Base-by-base conservation (phyloP, 2,113 vertebrate species). In the Catagonus wagneri region DNA sequence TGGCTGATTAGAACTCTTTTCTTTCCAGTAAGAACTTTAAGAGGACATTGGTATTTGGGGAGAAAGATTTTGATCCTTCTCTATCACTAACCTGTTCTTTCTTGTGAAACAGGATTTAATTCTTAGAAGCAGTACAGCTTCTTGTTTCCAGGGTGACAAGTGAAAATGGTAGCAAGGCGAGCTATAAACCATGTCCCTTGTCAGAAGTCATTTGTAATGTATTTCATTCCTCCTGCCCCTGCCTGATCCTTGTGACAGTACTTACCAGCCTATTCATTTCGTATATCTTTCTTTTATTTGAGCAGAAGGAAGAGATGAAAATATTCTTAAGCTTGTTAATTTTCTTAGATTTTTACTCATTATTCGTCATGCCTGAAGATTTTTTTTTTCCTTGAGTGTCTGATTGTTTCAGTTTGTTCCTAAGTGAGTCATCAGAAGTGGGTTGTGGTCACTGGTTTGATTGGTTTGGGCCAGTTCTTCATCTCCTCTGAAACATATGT, bases 351-450 rank as follows among this genome's bases (percentile, higher is more conserved):
- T 72, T 91, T 86, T 44, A 74, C 25, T 79, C 13, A 44, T 5
- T 60, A 50, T 68, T 94, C 9, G 23, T 94, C 29, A 25, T 78
- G 72, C 68, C 56, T 88, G n/a, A 66, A 32, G 52, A 20, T 69
- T 8, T 2, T 9, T n/a, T 63, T 72, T 76, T 71, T 71, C 8
- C 44, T 65, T 52, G 29, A 61, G 58, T 17, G 7, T 90, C 71
- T 56, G 34, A 50, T 65, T 44, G 0, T 84, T 92, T 86, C 29
- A 15, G 0, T 84, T 58, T n/a, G 25, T 92, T 92, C 36, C 63
- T 20, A 14, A 34, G n/a, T 87, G 94, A 96, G 78, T 94, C 80
- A 76, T 52, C 85, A 61, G 80, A 52, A 76, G 36, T 91, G 88
- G 79, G 56, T 56, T 81, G 60, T 3, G 36, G 88, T 90, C 80